Evolutionary conservation across 2,888 invertebrate species (phyloP), one percentile per base, ranked within the genome.

Genomic region (Lycocerus yunnanus): DNA sequence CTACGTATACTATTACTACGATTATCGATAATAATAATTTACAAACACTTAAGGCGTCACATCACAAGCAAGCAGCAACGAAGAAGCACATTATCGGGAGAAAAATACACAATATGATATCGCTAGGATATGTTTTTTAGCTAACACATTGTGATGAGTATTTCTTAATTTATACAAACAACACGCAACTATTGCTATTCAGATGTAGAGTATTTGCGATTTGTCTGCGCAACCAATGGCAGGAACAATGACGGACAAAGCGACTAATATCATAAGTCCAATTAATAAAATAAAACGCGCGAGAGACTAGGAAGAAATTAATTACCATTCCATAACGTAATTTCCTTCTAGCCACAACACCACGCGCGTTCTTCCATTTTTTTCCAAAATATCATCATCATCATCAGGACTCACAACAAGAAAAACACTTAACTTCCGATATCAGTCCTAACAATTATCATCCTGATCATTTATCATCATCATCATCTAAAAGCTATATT

Each of bases 171-270:
- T 18, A 18, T 78, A 76, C 73, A 76, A 74, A 76, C 78, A 79
- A 85, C 84, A 85, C 84, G 82, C 83, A 85, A 43, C 86, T 87
- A 87, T 87, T 87, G 86, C 86, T 86, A 86, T 86, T 75, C 84
- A 85, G 84, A 85, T 85, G 83, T 84, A 83, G 78, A 83, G 76
- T 78, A 80, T 83, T 77, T 82, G 83, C 82, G 83, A 83, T 83
- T 82, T 83, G 81, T 83, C 82, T 81, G 82, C 82, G 82, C 82
- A 80, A 82, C 78, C 80, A 81, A 83, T 87, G 88, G 87, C 87
- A 87, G 87, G 87, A 87, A 87, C 87, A 84, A 82, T 85, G 85
- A 87, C 86, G 88, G 87, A 87, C 86, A 87, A 87, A 88, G 87
- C 87, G 83, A 84, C 86, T 86, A 85, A 77, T 76, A 77, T 75